Evolutionary conservation across 2,888 invertebrate genomes (phyloP).

Genomic region (Cistogaster globosa): DNA sequence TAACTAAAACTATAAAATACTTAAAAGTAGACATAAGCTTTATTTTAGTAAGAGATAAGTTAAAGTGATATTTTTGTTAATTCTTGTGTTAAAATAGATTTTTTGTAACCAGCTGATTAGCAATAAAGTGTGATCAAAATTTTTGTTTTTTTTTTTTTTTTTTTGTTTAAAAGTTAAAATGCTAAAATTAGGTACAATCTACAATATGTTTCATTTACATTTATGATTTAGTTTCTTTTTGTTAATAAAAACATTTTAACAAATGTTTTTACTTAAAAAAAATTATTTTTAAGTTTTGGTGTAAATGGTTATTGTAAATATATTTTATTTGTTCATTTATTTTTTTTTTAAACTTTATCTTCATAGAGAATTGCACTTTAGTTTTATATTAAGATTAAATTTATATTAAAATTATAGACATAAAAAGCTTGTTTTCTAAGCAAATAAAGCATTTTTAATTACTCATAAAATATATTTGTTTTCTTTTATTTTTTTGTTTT

Average conservation of each 20-base stretch:
- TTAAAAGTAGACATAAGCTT: slow-evolving; percentile 59
- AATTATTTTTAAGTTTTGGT: slow-evolving; percentile 27
- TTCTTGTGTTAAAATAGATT: slow-evolving; percentile 19
- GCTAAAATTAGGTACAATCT: slow-evolving; percentile 72
- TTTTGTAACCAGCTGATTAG: slow-evolving; percentile 18
- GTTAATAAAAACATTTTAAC: slow-evolving; percentile 33
- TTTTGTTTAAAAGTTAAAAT: slow-evolving; percentile 63
- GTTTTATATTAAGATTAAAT: slow-evolving; percentile 48
- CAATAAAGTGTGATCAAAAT: slow-evolving; percentile 18
- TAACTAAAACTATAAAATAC: slow-evolving; percentile 58
- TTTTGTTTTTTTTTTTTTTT: slow-evolving; percentile 18
- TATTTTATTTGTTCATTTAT: slow-evolving; percentile 59
- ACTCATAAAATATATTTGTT: slow-evolving; percentile 6
- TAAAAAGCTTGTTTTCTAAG: slow-evolving; percentile 40
- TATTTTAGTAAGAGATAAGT: slow-evolving; percentile 37
- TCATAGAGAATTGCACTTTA: slow-evolving; percentile 70
- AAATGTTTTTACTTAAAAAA: slow-evolving; percentile 40
- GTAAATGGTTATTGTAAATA: slow-evolving; percentile 71
- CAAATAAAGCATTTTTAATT: slow-evolving; percentile 28
- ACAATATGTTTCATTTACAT: slow-evolving; percentile 64
- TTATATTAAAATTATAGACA: slow-evolving; percentile 29
- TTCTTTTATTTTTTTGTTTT: neutral
- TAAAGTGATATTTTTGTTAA: slow-evolving; percentile 32
- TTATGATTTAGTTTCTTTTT: slow-evolving; percentile 24
- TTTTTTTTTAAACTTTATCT: slow-evolving; percentile 55